These are phyloP conservation scores for Arrhopalites spinosus DNA, from an alignment of 2,888 invertebrate species.

Conservation along the genomic window DNA sequence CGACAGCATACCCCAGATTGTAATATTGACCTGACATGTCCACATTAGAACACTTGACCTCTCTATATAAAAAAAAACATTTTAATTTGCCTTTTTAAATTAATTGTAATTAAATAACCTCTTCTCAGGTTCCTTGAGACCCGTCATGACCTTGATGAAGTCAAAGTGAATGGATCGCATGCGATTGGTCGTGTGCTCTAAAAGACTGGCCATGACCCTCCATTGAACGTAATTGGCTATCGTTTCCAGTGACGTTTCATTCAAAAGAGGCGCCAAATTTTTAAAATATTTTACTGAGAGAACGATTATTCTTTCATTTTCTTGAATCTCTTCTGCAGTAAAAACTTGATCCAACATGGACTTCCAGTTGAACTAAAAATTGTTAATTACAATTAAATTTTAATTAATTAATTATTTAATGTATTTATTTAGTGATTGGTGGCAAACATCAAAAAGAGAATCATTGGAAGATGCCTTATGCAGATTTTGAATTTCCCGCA, in stretches of 20 bases:
- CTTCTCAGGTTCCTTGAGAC: conserved; percentile 44
- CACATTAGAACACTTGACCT: conserved; percentile 43
- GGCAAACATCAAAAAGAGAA: background rate
- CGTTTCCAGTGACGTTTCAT: background rate
- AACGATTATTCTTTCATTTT: conserved; percentile 42
- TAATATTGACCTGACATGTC: conserved; percentile 31
- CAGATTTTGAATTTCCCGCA: conserved; percentile 39
- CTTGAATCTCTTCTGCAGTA: conserved; percentile 38
- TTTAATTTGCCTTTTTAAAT: background rate
- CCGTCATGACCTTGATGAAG: conserved; percentile 49
- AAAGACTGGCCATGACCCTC: conserved; percentile 44
- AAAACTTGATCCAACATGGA: conserved; percentile 32
- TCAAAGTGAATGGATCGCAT: conserved; percentile 53
- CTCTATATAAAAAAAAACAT: conserved; percentile 24
- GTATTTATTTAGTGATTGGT: background rate
- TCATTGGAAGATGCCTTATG: conserved; percentile 1
- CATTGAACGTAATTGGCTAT: conserved; percentile 50
- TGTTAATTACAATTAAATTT: background rate
- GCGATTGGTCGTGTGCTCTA: conserved; percentile 45
- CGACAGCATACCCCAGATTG: conserved; percentile 51
- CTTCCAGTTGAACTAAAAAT: background rate
- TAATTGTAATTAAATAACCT: conserved; percentile 27
- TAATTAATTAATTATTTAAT: background rate
- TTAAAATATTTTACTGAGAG: conserved; percentile 41
- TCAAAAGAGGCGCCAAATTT: conserved; percentile 37